Base-by-base conservation (phyloP, 53 echinoderm and acorn worm genomes). In the Echinarachnius parma region DNA sequence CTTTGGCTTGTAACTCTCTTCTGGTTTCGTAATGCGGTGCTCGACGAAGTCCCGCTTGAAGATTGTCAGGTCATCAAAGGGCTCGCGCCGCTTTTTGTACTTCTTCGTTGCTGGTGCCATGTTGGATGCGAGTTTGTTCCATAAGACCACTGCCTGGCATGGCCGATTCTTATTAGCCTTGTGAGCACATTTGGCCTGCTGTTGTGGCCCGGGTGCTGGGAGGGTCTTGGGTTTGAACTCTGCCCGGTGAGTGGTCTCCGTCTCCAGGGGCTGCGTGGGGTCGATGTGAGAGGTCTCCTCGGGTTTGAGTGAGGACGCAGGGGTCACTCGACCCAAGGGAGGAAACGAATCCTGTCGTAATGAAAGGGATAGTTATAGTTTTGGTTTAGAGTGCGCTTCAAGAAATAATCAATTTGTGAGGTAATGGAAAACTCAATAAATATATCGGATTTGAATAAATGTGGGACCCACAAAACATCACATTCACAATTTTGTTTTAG, bases 261-360 rank as follows among this genome's bases (percentile, higher is more conserved):
- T 83, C 36, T 82, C 56, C 53, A 85, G 81, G 21, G 84, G 84
- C 53, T 86, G 39, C 28, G 54, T 64, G 42, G 66, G 76, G 28
- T 78, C 57, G 7, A 61, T 31, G 58, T 83, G 61, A 0, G 81
- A 22, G 4, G 81, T 87, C 71, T 87, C 91, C 11, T 48, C 52
- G n/a, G 98, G 96, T 54, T 82, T 84, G 34, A 85, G 61, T 5
- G 78, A 87, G 15, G 85, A 61, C 18, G 88, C 88, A 9, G 98
- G 98, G 53, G 78, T 16, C n/a, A 80, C 86, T 30, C 88, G 82
- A 24, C 82, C 90, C 34, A 78, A 88, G 3, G 79, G 81, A 21
- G 66, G 86, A 60, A 92, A 98, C 25, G 92, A 88, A 32, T 91
- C 86, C 98, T 98, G 81, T 0, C 34, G n/a, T n/a, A n/a, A n/a